Base-by-base conservation (phyloP, 1,140 invertebrate genomes). In the Stenopsyche tienmushanensis region DNA sequence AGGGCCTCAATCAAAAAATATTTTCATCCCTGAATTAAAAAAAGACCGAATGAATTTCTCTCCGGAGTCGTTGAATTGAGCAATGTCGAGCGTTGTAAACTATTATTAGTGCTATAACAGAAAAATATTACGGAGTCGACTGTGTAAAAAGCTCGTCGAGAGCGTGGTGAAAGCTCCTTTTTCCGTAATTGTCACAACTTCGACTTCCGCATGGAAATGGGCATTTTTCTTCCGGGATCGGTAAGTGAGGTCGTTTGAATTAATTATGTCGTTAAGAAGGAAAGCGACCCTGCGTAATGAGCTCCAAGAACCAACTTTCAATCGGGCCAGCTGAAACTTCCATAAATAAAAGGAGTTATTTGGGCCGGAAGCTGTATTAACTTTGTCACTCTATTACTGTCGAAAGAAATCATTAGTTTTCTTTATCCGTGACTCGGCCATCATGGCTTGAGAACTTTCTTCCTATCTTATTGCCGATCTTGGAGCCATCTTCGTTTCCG, bases 211-310 rank as follows among this genome's bases (percentile, higher is more conserved):
- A 24, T 2, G 47, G 29, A 34, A 34, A 13, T 13, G 29, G 47
- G 29, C 39, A 39, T 42, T 57, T 57, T 42, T 42, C 39, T 57
- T 57, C 9, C 44, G n/a, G 15, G 58, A 49, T 60, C 42, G 44
- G 26, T 23, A 15, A 17, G 45, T 8, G 17, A 13, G 23, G 47
- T 63, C 47, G 50, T 55, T 44, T 52, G 41, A 54, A 53, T 64
- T 64, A 64, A 64, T 54, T 64, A 54, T 54, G 62, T 64, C 62
- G 52, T 64, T 64, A 64, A 64, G 41, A 26, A 29, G 15, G 58
- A 23, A 25, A 17, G 24, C 13, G 18, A n/a, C 18, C n/a, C 53
- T 13, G 13, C 8, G 42, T 62, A 62, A 63, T 53, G 49, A 53
- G 47, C 49, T 50, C 21, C 47, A 44, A 7, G 26, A 25, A 8